Conservation (phyloP, 2,888 invertebrate species). For the Cabera pusaria region DNA sequence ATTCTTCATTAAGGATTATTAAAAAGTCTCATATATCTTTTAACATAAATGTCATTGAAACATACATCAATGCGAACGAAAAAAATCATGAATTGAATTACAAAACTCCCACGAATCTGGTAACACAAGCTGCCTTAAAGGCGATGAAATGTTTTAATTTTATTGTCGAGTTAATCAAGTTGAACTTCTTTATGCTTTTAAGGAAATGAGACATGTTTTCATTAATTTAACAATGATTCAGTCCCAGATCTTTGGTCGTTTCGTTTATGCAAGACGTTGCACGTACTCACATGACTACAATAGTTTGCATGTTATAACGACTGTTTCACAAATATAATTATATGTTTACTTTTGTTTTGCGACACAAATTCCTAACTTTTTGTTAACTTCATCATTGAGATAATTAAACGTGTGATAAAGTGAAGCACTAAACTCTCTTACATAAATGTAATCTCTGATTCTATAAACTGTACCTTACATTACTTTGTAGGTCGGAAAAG, state of each 20-base stretch:
- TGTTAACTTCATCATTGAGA: slow-evolving; percentile 7
- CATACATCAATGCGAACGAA: slow-evolving; percentile 9
- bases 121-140: slow-evolving; percentile 18
- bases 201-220: slow-evolving; percentile 17
- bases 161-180: slow-evolving; percentile 19
- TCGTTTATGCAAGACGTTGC: slow-evolving; percentile 39
- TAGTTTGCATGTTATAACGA: slow-evolving; percentile 37
- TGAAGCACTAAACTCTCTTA: neutral
- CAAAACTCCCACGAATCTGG: slow-evolving; percentile 15
- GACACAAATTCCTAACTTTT: slow-evolving; percentile 24
- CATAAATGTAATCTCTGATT: too few relatives aligned
- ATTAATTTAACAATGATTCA: slow-evolving; percentile 21
- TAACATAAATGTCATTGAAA: slow-evolving; percentile 7
- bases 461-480: too few relatives aligned
- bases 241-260: slow-evolving; percentile 31
- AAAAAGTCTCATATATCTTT: slow-evolving; percentile 8
- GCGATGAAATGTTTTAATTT: slow-evolving; percentile 20
- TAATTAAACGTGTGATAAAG: slow-evolving; percentile 6
- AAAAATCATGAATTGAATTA: slow-evolving; percentile 19
- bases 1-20: slow-evolving; percentile 11
- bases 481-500: too few relatives aligned
- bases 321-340: slow-evolving; percentile 39
- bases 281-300: slow-evolving; percentile 29
- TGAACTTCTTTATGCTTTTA: slow-evolving; percentile 20
- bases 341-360: slow-evolving; percentile 27